Evolutionary conservation across 2,888 invertebrate species (phyloP).

Genomic region (Drosophila lacicola): DNA sequence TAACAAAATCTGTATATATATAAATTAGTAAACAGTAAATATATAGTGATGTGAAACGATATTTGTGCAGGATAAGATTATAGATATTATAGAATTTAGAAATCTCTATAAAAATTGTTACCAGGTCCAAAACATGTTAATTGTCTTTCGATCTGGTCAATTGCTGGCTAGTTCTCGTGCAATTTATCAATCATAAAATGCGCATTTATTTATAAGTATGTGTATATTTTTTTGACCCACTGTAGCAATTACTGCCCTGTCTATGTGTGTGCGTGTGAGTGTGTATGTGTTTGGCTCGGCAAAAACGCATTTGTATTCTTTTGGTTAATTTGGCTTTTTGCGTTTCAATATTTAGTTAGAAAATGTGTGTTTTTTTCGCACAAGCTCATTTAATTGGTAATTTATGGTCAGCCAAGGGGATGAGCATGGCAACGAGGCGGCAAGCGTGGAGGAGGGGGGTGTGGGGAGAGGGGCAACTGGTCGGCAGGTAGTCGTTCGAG

Average conservation of each 20-base stretch:
- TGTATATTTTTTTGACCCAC: conserved; percentile 35
- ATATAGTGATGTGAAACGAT: no score
- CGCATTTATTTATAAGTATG: conserved; percentile 32
- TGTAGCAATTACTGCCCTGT: conserved; percentile 15
- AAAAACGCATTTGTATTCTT: conserved; percentile 56
- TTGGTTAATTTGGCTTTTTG: conserved; percentile 65
- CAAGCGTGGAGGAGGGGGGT: neutral
- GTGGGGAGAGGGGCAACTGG: neutral
- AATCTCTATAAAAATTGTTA: no score
- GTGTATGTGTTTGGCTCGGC: conserved; percentile 7
- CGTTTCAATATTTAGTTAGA: conserved; percentile 75
- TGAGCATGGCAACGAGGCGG: neutral
- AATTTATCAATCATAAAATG: conserved; percentile 31
- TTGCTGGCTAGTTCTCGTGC: neutral
- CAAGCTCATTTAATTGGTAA: conserved; percentile 79
- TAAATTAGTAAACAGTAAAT: no score
- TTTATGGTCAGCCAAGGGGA: conserved; percentile 60
- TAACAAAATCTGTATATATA: no score
- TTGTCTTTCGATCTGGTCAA: neutral
- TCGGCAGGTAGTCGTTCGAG: conserved; percentile 35
- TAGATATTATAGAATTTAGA: no score
- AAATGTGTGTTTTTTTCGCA: conserved; percentile 67
- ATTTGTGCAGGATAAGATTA: no score
- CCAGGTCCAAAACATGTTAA: neutral
- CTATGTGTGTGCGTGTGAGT: neutral